Base-by-base conservation (phyloP, 2,113 vertebrate species). In the Sula dactylatra region DNA sequence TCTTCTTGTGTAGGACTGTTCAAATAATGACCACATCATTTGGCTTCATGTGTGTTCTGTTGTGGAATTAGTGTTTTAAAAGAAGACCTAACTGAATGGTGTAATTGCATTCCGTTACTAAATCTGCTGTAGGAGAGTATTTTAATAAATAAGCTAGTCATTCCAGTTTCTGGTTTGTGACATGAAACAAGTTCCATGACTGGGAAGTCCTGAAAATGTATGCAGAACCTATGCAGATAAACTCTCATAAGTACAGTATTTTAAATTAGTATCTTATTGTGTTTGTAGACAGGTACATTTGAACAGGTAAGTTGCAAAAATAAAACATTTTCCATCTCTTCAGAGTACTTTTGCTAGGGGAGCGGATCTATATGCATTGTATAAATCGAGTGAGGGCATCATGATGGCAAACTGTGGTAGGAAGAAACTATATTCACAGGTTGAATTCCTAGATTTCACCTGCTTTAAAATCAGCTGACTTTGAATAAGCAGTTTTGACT, bases 331-430 rank as follows among this genome's bases (percentile, higher is more conserved):
- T 34, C 5, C 34, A 15, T 50, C 36, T 82, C 81, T 82, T 34
- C 79, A 76, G 24, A 80, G 17, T 83, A 29, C 19, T 81, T 77
- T 20, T 62, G 14, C 11, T 47, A 11, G 20, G 16, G 24, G 7
- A 65, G 31, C 32, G 38, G 44, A 31, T 70, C 22, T 61, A 2
- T 22, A 10, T 83, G 29, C 18, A 4, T 74, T 79, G 6, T 81
- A 10, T 83, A 1, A n/a, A n/a, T 65, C 0, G 1, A 61, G 16
- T 26, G 25, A 61, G 40, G 31, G 3, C 10, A 22, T 34, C 34
- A 49, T 44, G 24, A 29, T 82, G 38, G 70, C 32, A 65, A 56
- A 47, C 24, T 32, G 7, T 71, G 19, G 38, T 59, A 71, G 31
- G 54, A 31, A 66, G 19, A 64, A 77, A 31, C 22, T 1, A 14